These are phyloP conservation scores for Gallirallus australis DNA, from an alignment of 2,797 vertebrate genomes.

Conservation along the genomic window DNA sequence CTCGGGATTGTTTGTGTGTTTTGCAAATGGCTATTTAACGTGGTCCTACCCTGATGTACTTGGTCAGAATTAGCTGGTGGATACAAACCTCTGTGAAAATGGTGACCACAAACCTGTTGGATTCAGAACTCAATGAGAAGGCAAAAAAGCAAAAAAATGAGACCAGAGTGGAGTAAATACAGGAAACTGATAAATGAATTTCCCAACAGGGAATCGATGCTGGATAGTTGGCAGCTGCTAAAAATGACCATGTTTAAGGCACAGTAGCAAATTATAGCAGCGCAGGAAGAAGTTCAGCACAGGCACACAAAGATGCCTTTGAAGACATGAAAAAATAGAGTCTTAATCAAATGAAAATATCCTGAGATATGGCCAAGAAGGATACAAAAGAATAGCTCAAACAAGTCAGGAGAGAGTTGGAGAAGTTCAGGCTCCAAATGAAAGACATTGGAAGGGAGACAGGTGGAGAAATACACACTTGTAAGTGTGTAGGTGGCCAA, in stretches of 20 bases:
- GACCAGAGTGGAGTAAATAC: neutral
- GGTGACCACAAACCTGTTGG: neutral
- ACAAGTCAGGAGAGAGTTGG: neutral
- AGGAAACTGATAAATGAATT: neutral
- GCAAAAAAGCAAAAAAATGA: neutral
- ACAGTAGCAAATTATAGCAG: neutral
- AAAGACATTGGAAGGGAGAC: neutral
- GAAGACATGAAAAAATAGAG: neutral
- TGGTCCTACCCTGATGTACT: neutral
- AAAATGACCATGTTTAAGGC: neutral
- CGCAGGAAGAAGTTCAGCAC: neutral
- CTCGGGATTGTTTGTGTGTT: neutral
- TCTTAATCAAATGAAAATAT: neutral
- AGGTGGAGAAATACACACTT: neutral
- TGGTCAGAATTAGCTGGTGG: neutral
- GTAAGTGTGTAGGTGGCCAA: neutral
- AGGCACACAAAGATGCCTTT: neutral
- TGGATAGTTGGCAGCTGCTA: neutral
- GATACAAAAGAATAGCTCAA: neutral
- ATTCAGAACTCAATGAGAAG: neutral
- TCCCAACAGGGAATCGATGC: neutral
- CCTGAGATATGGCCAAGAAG: neutral
- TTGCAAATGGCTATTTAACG: neutral
- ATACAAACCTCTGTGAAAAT: neutral
- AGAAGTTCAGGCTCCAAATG: neutral